Percentiles rank a stretch among this genome's conserved stretches.
Evolutionary conservation across 1,140 invertebrate genomes (phyloP).

Genomic region (Drosophila kurseongensis): DNA sequence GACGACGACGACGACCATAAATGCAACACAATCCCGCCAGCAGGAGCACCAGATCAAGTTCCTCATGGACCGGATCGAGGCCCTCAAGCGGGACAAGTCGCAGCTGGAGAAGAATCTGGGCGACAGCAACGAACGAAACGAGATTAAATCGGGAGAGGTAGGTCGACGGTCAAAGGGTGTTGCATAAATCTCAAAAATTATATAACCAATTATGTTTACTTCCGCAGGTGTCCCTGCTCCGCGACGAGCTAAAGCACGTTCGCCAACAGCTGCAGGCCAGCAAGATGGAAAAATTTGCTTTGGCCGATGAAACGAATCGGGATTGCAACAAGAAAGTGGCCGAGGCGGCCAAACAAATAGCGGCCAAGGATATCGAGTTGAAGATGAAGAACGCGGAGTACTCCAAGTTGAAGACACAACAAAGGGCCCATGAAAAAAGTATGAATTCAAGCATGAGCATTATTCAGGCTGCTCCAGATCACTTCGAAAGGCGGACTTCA

Average conservation of each 20-base stretch:
- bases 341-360: conserved; percentile 55
- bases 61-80: conserved; percentile 70
- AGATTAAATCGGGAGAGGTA: conserved; percentile 73
- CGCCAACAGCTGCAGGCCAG: conserved; percentile 67
- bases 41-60: conserved; percentile 76
- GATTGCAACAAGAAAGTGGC: conserved; percentile 66
- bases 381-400: conserved; percentile 61
- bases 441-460: conserved; percentile 17
- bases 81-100: conserved; percentile 64
- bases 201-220: not conserved
- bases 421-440: conserved; percentile 17
- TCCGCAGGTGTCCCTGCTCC: conserved; percentile 60
- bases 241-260: conserved; percentile 70
- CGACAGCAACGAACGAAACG: conserved; percentile 55
- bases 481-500: conserved; percentile 11
- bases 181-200: not conserved
- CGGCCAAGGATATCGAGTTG: conserved; percentile 60
- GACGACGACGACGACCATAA: conserved; percentile 16
- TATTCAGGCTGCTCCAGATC: conserved; percentile 7
- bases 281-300: conserved; percentile 70
- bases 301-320: conserved; percentile 50
- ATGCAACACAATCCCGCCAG: conserved; percentile 54
- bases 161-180: not conserved
- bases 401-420: conserved; percentile 41
- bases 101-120: conserved; percentile 67